A percentile compares a stretch with the other conserved stretches of the same genome.
Conservation (phyloP, 1,140 invertebrate genomes). For the Protaetia brevitarsis region DNA sequence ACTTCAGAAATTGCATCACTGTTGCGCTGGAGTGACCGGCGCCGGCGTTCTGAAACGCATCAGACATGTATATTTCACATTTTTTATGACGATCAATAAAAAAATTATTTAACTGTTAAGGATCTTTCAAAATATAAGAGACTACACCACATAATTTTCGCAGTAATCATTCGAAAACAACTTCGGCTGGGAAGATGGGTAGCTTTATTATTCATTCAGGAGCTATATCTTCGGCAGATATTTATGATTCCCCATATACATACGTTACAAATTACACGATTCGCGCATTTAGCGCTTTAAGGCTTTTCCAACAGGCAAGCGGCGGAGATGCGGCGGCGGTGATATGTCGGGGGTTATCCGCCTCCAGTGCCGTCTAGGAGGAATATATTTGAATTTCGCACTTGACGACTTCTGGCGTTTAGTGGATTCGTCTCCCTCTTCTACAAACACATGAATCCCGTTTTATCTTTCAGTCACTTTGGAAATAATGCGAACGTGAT, state of each 20-base stretch:
- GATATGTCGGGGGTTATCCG: background rate
- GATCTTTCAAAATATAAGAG: no score
- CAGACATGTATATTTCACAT: no score
- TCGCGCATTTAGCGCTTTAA: conserved; percentile 3
- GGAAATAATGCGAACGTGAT: background rate
- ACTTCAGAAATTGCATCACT: no score
- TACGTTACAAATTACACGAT: conserved; percentile 12
- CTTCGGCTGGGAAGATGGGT: background rate
- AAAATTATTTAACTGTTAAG: no score
- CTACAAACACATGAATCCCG: conserved; percentile 10
- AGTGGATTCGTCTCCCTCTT: background rate
- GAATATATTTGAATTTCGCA: conserved; percentile 18
- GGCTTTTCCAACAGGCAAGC: background rate
- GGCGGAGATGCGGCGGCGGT: background rate
- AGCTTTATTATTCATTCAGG: background rate
- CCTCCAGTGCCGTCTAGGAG: background rate
- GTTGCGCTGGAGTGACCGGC: no score
- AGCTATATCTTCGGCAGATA: background rate
- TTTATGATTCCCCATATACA: background rate
- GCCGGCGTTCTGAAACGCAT: no score
- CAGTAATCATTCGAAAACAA: background rate
- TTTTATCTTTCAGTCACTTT: conserved; percentile 16
- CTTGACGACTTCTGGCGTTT: conserved; percentile 8
- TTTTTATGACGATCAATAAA: no score
- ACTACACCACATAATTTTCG: background rate